Conservation (phyloP, 2,888 invertebrate species). For the Nesidiocoris tenuis region DNA sequence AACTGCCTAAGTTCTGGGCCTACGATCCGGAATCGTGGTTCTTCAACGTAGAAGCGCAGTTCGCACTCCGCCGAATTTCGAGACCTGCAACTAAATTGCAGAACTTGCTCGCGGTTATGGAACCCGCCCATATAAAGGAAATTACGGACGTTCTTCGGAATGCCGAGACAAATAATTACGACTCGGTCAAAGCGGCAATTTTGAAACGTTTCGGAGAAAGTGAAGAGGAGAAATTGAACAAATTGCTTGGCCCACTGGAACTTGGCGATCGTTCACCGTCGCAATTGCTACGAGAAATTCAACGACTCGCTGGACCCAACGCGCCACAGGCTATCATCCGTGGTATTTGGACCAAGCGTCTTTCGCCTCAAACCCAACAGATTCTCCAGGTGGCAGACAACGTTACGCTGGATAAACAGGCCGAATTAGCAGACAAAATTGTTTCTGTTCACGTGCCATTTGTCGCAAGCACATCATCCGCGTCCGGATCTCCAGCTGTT, state of each 20-base stretch:
- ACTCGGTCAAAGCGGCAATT: too few relatives aligned
- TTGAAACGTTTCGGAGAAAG: too few relatives aligned
- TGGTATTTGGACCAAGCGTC: not conserved
- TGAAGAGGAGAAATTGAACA: not conserved
- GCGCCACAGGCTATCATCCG: not conserved
- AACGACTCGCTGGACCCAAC: conserved; percentile 8
- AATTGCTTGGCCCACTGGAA: conserved; percentile 7
- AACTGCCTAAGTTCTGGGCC: too few relatives aligned
- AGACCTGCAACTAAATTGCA: conserved; percentile 43
- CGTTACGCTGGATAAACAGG: conserved; percentile 1
- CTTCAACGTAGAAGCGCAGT: conserved; percentile 18
- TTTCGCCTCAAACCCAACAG: conserved; percentile 1
- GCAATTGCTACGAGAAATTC: conserved; percentile 13
- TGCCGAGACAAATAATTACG: too few relatives aligned
- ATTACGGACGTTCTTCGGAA: conserved; percentile 14
- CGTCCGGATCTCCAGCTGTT: too few relatives aligned
- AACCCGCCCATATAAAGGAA: conserved; percentile 32
- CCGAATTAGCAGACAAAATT: conserved; percentile 27
- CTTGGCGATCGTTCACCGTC: conserved; percentile 24
- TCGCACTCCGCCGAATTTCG: not conserved
- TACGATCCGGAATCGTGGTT: too few relatives aligned
- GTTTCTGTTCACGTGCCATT: not conserved
- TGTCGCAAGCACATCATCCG: too few relatives aligned
- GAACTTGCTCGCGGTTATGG: conserved; percentile 36
- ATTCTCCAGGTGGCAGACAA: conserved; percentile 3